Conservation (phyloP, 2,797 vertebrate species). For the Potorous gilbertii region DNA sequence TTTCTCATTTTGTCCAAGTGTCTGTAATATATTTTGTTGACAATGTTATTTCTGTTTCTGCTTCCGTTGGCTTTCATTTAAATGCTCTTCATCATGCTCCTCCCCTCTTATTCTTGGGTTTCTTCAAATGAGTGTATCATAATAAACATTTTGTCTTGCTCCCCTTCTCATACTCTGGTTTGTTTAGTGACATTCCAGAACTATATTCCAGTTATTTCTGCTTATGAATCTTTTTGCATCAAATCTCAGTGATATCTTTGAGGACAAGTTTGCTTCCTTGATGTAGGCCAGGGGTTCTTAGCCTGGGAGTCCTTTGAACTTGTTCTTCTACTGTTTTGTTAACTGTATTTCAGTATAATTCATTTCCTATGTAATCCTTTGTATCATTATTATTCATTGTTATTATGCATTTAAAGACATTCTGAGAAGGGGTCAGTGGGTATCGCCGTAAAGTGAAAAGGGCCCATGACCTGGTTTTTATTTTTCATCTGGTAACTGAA, state of each 20-base stretch:
- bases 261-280: neutral
- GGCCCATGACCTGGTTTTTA: too few relatives aligned
- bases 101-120: neutral
- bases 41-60: neutral
- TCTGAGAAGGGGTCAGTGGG: neutral
- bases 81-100: neutral
- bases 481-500: slow-evolving; percentile 46
- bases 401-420: neutral
- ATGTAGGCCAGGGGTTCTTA: neutral
- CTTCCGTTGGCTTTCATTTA: neutral
- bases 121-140: neutral
- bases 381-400: neutral
- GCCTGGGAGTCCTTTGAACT: neutral
- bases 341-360: neutral
- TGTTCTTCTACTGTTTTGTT: neutral
- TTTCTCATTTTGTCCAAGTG: neutral
- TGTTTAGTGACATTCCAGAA: neutral
- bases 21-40: neutral
- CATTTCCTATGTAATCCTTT: neutral
- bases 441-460: neutral
- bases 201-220: neutral
- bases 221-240: neutral
- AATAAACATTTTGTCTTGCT: neutral
- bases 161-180: neutral
- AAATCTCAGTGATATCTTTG: neutral